Evolutionary conservation across 2,113 vertebrate species (phyloP), one percentile per base, ranked within the genome.

Genomic region (Xiphophorus couchianus): DNA sequence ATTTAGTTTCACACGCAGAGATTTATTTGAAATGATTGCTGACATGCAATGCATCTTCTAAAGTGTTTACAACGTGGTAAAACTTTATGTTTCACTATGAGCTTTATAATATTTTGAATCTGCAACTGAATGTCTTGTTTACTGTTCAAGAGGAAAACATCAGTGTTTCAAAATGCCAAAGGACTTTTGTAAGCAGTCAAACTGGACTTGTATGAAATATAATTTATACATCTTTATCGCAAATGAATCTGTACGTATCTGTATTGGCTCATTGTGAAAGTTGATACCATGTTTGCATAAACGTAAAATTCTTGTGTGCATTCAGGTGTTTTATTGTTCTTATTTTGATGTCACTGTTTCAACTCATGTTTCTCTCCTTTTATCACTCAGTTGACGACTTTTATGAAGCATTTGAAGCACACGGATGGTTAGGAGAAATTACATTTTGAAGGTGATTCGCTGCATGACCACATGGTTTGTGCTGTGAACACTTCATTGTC

Each of bases 361-460:
- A 84, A 74, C 60, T 75, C 73, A 27, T 82, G 74, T 90, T 81
- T 94, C 71, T 90, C 67, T 90, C 82, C 81, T 92, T 85, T 85
- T 78, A 70, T 83, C 25, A 69, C 30, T 93, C 94, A 94, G 94
- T 92, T 73, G 91, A 94, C 96, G 95, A 93, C 85, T 93, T 87
- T 89, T 95, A 94, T 84, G 94, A 95, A 90, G 93, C 90, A 93
- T 94, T 95, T 95, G 88, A 96, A 88, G 81, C 95, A 85, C 9
- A 94, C 95, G 90, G 95, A 94, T 95, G 95, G 93, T 95, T 97
- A 77, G 80, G 95, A 96, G 90, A 91, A 88, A 88, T 94, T 90
- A 90, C 95, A 83, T 90, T 93, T 94, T 94, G 89, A 94, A 98
- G 98, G 96, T 98, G 95, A 93, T 95, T 87, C 76, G 87, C 80